phyloP scores from a whole-genome alignment of 1,140 invertebrate genomes.

The Danaus melanippus region DNA sequence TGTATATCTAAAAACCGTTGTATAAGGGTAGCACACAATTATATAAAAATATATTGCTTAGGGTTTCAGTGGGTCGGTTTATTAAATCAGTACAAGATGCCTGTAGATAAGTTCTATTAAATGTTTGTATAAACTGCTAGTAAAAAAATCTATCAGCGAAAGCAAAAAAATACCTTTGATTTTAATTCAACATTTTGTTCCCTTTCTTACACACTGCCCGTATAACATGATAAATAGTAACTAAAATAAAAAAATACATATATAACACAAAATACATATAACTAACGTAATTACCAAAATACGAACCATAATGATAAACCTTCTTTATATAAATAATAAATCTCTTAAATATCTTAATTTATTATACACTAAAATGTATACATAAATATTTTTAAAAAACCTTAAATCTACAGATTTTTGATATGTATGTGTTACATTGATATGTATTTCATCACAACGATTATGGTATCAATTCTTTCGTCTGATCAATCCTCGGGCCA shows the following conservation, averaged over 20 bases:
- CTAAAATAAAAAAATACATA: conserved; percentile 2
- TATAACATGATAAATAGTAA: conserved; percentile 19
- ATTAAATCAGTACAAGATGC: conserved; percentile 59
- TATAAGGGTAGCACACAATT: conserved; percentile 62
- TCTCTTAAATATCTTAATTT: conserved; percentile 44
- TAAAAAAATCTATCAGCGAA: conserved; percentile 28
- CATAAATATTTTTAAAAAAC: conserved; percentile 65
- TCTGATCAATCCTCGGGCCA: conserved; percentile 84
- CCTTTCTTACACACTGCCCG: conserved; percentile 34
- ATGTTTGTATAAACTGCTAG: conserved; percentile 38
- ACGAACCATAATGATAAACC: conserved; percentile 20
- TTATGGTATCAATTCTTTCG: conserved; percentile 10
- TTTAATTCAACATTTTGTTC: conserved; percentile 38
- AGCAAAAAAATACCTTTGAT: conserved; percentile 20
- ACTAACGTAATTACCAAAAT: conserved; percentile 25
- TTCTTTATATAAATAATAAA: conserved; percentile 36
- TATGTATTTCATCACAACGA: conserved; percentile 56
- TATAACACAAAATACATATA: conserved; percentile 15
- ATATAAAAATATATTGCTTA: conserved; percentile 71
- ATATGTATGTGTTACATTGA: conserved; percentile 60
- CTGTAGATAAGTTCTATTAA: conserved; percentile 44
- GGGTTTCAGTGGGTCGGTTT: conserved; percentile 64
- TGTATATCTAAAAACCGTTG: conserved; percentile 59
- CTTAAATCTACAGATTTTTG: conserved; percentile 56
- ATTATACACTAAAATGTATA: conserved; percentile 56